Evolutionary conservation across 2,888 invertebrate genomes (phyloP), one percentile per base, ranked within the genome.

Genomic region (Pyrochroa serraticornis): DNA sequence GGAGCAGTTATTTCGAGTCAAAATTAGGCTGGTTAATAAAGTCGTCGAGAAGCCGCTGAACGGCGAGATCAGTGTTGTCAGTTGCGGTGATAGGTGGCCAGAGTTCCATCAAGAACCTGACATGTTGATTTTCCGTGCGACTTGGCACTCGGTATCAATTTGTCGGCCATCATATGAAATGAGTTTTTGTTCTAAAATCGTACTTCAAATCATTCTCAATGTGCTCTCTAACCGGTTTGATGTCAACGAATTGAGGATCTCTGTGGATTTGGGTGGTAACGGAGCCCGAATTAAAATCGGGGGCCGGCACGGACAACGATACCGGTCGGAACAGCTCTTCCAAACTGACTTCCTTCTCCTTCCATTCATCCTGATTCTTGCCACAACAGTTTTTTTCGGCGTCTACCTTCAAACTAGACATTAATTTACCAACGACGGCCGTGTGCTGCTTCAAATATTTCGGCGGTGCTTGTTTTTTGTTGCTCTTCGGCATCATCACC

Each of bases 131-230:
- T 47, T 47, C 22, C 22, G 22, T 36, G 3, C n/a, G 8, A 36
- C 10, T 8, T 13, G 13, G 34, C n/a, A 34, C 34, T 12, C 1
- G n/a, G 1, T 35, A 36, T 10, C n/a, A 45, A 45, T 46, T 46
- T 35, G 14, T 5, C 45, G 10, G n/a, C 32, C 9, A n/a, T 51
- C 35, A 58, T n/a, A 58, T 33, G 13, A 70, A 73, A 65, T 77
- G 77, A 7, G 70, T 75, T 62, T 74, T 75, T 42, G 77, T 78
- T 62, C 76, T 71, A 66, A 78, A 78, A 69, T 78, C 78, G 63
- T 77, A 77, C 63, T 75, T 75, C 12, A 77, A 59, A 65, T 78
- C 78, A 50, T 68, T 76, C 49, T 76, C 73, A 54, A 73, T 75
- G 51, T 74, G 68, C 63, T 77, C 78, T 7, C 66, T 73, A 64